Evolutionary conservation across 2,797 vertebrate genomes (phyloP), one percentile per base, ranked within the genome.

Genomic region (Oreortyx pictus): DNA sequence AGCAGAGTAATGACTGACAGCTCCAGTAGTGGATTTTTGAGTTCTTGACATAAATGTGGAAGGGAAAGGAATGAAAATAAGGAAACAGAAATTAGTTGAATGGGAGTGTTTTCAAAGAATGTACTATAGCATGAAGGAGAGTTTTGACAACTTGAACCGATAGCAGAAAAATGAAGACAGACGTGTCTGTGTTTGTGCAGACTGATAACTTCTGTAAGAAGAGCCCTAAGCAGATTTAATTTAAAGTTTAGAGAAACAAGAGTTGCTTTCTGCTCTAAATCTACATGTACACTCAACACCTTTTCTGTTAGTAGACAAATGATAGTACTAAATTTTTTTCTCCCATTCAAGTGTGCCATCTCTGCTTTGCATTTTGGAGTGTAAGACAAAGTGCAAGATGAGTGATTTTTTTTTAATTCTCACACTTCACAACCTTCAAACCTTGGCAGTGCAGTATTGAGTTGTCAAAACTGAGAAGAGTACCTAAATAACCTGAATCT

Each of bases 131-230:
- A 65, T 43, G 56, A 72, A 61, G 67, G 43, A 47, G 60, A 75
- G 54, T 81, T 95, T 82, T 89, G 91, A 94, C 87, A 93, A 60
- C 59, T 35, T 86, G 92, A 78, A 83, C 62, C 59, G 62, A 83
- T 49, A 64, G 70, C 14, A 88, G 66, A 43, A 74, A 88, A 71
- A 64, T 3, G 12, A 70, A 86, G 64, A 77, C 52, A 92, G 85
- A 61, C 1, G 3, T 91, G 23, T 62, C 84, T 75, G 35, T 47
- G 12, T 66, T 47, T 88, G 60, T 82, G 65, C 85, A 49, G 64
- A 41, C 39, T 89, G 62, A 84, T 64, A 83, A 61, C 33, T 90
- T 75, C 54, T 62, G 2, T 27, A 57, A 74, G 31, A 66, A 92
- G 82, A 90, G 59, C 71, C 43, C 47, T 47, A 66, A 75, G 52